Conservation (phyloP, 37 sponge, comb jelly and placozoan species). For the Aplysina aerophoba region DNA sequence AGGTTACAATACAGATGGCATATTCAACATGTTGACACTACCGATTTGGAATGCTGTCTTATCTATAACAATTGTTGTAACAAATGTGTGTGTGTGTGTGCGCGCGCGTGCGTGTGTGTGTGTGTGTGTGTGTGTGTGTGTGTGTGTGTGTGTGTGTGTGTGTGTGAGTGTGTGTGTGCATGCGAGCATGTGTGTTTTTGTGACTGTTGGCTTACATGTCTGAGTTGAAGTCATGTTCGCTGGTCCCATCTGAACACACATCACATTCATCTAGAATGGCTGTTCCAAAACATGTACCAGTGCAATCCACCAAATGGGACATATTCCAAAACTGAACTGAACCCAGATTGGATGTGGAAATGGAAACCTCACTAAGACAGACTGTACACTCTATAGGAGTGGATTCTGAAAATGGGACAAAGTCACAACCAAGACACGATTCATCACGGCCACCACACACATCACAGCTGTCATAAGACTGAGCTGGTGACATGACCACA, state of each 20-base stretch:
- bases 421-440: constrained; percentile 79
- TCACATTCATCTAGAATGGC: constrained; percentile 73
- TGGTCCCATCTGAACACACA: constrained; percentile 61
- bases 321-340: background rate
- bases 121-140: too few relatives aligned
- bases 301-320: constrained; percentile 62
- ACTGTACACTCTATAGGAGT: constrained; percentile 30
- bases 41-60: too few relatives aligned
- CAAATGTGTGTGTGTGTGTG: too few relatives aligned
- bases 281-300: constrained; percentile 65
- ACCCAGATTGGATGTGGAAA: background rate
- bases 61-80: too few relatives aligned
- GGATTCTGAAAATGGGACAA: constrained; percentile 73
- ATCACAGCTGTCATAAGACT: constrained; percentile 64
- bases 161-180: too few relatives aligned
- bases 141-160: too few relatives aligned
- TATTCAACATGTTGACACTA: too few relatives aligned
- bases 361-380: constrained; percentile 50
- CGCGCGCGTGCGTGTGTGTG: too few relatives aligned
- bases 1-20: too few relatives aligned
- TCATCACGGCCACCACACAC: constrained; percentile 47
- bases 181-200: too few relatives aligned
- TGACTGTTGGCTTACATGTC: constrained; percentile 64
- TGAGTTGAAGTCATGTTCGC: constrained; percentile 55
- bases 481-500: background rate